Evolutionary conservation across 2,888 invertebrate genomes (phyloP).

Genomic region (Hirtodrosophila histrioides): DNA sequence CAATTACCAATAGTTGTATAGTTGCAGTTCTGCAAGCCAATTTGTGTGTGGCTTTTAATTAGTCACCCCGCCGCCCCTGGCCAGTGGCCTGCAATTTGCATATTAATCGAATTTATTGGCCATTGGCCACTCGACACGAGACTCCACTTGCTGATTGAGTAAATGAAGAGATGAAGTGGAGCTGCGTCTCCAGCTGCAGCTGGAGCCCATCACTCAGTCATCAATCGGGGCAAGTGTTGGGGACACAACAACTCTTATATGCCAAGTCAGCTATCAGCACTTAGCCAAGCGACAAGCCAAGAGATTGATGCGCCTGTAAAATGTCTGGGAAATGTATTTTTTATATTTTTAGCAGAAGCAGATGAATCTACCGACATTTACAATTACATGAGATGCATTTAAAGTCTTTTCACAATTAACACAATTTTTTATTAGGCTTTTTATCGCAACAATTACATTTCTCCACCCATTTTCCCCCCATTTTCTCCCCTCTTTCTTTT

Average conservation of each 20-base stretch:
- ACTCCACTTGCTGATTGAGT: slow-evolving; percentile 1
- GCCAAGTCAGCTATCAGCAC: slow-evolving; percentile 66
- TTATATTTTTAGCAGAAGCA: no score
- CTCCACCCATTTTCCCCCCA: slow-evolving; percentile 17
- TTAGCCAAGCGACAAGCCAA: slow-evolving; percentile 24
- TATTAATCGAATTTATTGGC: slow-evolving; percentile 69
- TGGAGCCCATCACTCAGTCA: slow-evolving; percentile 51
- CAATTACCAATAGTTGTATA: slow-evolving; percentile 28
- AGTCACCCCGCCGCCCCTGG: slow-evolving; percentile 8
- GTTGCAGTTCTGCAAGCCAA: slow-evolving; percentile 20
- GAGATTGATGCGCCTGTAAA: slow-evolving; percentile 70
- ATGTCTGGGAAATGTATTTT: slow-evolving; percentile 2
- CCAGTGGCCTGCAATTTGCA: slow-evolving; percentile 63
- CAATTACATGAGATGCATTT: slow-evolving; percentile 11
- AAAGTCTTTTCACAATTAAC: slow-evolving; percentile 61
- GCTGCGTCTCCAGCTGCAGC: slow-evolving; percentile 15
- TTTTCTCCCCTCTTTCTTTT: slow-evolving; percentile 18
- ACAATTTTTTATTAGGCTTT: slow-evolving; percentile 66
- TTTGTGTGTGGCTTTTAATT: slow-evolving; percentile 45
- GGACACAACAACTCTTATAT: slow-evolving; percentile 27
- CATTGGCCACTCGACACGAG: slow-evolving; percentile 43
- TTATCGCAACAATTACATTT: slow-evolving; percentile 66
- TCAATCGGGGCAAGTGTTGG: slow-evolving; percentile 7
- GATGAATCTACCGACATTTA: slow-evolving; percentile 1
- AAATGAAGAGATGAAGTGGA: slow-evolving; percentile 8